Base-by-base conservation (phyloP, 1,140 invertebrate species). In the Solen grandis region DNA sequence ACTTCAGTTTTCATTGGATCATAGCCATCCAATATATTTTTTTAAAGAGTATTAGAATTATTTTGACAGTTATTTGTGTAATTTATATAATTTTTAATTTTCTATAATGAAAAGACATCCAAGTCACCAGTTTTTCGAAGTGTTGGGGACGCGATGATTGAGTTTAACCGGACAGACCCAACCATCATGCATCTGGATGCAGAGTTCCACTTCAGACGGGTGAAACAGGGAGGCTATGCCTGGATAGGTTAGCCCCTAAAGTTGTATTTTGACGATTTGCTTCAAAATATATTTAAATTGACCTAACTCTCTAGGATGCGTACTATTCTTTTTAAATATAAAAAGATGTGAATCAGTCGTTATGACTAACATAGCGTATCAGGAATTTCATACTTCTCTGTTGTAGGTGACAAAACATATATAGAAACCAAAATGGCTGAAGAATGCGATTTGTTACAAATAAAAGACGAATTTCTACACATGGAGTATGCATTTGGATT, bases 401-500 rank as follows among this genome's bases (percentile, higher is more conserved):
- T 72, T n/a, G 8, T 8, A 54, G 81, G 25, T 22, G 85, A 86
- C 70, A 80, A 68, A 50, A 70, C 81, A 8, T 41, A 38, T 25
- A 65, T 77, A 5, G 63, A 81, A 33, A 75, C 75, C 36, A 16
- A 13, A 10, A 57, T 74, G 16, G 33, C 33, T 2, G 74, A 70
- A 8, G 81, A 85, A 16, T 89, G 88, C 72, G 68, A 84, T 57
- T 57, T 88, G 36, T 55, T 75, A 25, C 76, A 79, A 19, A 82
- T 83, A 27, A 86, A 84, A 25, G 88, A 88, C 46, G 72, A 86
- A 27, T 88, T 87, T 33, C 73, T 87, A 8, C 82, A 83, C 5
- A 33, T 85, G 25, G 78, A 86, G 27, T 86, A 87, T 52, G 86
- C 72, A 0, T 22, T 88, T 27, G 87, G 81, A 1, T 79, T 89